Evolutionary conservation across 2,797 vertebrate genomes (phyloP), one percentile per base, ranked within the genome.

Genomic region (Hyperoplus immaculatus): DNA sequence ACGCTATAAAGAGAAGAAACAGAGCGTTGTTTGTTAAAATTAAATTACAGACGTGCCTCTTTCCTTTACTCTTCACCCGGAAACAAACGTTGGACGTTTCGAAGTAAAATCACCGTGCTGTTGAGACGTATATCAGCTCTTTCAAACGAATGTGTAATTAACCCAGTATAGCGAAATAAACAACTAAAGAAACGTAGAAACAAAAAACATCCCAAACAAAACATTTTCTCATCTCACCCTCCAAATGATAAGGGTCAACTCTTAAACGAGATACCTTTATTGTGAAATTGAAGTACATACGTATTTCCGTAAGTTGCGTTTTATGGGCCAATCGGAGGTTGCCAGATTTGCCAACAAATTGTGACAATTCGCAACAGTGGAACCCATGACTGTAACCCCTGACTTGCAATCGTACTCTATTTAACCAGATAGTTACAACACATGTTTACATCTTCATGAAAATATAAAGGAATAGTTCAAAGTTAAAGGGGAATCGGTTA

Each of bases 31-130:
- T 89, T 76, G 69, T 75, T 77, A 29, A 88, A 83, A 88, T 78
- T 51, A 86, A 81, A 77, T 82, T 78, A 86, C 79, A 87, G 75
- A 58, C 88, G 56, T 92, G 92, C 91, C 89, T 78, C 72, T 63
- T 66, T 77, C 81, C 86, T 88, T 83, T 88, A 58, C 70, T 78
- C 60, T 66, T 86, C 42, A 92, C 90, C 93, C 92, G 92, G 93
- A 94, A 89, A 64, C 45, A 80, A 67, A 88, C 8, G 7, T 0
- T 1, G 0, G 1, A 7, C 0, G 6, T 63, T 12, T 81, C 69
- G 80, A 81, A 89, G 54, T 88, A 92, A 83, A 80, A 0, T 13
- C 1, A 1, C 0, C 8, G 0, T 4, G 0, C 6, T 0, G 5
- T 57, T 62, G 0, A 16, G 2, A 1, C 5, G 3, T 12, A 0